phyloP scores from a whole-genome alignment of 2,888 invertebrate species.

The Harmothoe impar region DNA sequence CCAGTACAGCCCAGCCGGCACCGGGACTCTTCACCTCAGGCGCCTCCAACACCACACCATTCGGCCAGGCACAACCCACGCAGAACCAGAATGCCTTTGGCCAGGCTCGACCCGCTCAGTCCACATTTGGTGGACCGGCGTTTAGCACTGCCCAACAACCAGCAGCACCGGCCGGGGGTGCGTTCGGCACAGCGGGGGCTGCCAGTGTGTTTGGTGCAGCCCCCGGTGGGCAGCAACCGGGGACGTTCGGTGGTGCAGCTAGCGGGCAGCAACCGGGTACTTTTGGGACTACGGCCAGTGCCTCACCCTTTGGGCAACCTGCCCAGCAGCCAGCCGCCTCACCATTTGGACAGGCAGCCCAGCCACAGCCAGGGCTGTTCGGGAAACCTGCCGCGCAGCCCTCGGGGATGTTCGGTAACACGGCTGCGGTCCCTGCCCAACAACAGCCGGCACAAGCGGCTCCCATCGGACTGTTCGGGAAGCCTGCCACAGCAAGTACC shows the following conservation, averaged over 20 bases:
- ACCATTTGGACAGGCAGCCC: background rate
- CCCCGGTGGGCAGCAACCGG: background rate
- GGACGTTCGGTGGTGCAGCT: background rate
- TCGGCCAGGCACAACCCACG: background rate
- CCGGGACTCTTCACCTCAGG: background rate
- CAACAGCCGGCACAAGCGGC: background rate
- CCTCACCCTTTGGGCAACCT: background rate
- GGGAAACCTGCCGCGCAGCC: background rate
- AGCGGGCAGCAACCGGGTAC: background rate
- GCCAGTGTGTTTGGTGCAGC: background rate
- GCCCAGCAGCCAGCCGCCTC: background rate
- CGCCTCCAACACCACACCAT: background rate
- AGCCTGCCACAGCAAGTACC: background rate
- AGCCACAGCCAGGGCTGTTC: conserved; percentile 20
- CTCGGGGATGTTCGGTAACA: background rate
- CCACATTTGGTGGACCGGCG: background rate
- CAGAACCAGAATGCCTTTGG: background rate
- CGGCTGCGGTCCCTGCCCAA: background rate
- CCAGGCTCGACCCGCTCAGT: background rate
- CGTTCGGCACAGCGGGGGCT: background rate
- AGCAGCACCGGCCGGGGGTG: background rate
- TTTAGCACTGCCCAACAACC: background rate
- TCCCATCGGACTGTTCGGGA: conserved; percentile 8
- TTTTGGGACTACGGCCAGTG: background rate
- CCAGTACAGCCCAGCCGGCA: background rate